Conservation (phyloP, 2,797 vertebrate species). For the Thamnophis elegans region DNA sequence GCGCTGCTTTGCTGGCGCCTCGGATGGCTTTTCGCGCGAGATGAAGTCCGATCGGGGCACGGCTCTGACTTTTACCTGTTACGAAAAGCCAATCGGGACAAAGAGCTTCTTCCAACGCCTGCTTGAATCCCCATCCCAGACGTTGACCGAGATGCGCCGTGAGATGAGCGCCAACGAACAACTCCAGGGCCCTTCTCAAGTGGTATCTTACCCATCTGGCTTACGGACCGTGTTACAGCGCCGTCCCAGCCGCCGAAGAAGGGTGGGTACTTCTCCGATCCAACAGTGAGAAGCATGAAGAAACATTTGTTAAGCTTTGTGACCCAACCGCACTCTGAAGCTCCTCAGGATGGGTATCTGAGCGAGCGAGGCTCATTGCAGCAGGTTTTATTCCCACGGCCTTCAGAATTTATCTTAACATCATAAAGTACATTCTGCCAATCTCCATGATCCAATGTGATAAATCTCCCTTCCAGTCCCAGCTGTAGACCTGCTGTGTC, state of each 20-base stretch:
- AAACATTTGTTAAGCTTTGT: background rate
- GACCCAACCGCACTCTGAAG: background rate
- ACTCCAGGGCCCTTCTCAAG: constrained; percentile 73
- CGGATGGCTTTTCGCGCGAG: constrained; percentile 92
- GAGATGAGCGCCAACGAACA: constrained; percentile 81
- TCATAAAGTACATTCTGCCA: background rate
- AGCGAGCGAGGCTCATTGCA: background rate
- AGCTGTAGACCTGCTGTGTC: background rate
- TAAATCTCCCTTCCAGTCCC: background rate
- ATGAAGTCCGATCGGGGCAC: constrained; percentile 87
- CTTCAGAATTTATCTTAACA: background rate
- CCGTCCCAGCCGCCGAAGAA: constrained; percentile 65
- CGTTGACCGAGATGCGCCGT: constrained; percentile 84
- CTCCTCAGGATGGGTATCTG: background rate
- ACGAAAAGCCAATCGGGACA: constrained; percentile 78
- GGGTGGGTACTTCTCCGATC: constrained; percentile 61
- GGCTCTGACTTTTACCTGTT: constrained; percentile 88
- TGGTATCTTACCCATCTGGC: constrained; percentile 79
- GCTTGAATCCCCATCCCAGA: constrained; percentile 82
- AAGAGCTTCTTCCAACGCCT: constrained; percentile 93
- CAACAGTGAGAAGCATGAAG: background rate
- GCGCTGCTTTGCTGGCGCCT: constrained; percentile 95
- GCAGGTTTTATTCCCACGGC: fast-evolving
- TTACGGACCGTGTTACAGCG: constrained; percentile 66
- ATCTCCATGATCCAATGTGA: background rate